phyloP scores from a whole-genome alignment of 2,113 vertebrate genomes.

The Typhlomys cinereus region DNA sequence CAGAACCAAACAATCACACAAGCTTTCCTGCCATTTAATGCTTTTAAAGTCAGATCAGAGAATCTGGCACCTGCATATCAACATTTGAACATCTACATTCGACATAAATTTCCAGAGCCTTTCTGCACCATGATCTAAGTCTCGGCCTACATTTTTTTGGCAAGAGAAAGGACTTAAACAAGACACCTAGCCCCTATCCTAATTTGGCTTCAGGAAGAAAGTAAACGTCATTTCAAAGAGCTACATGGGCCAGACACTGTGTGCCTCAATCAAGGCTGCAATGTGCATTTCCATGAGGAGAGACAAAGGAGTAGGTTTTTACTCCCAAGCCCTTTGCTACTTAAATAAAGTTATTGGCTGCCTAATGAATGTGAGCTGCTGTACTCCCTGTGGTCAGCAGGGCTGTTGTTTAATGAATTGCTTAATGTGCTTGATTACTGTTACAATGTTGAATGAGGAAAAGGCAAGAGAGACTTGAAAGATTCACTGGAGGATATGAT shows the following conservation, averaged over 20 bases:
- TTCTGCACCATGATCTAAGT: slow-evolving; percentile 73
- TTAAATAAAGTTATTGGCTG: slow-evolving; percentile 89
- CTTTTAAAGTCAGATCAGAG: slow-evolving; percentile 78
- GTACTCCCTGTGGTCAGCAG: slow-evolving; percentile 89
- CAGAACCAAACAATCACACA: slow-evolving; percentile 62
- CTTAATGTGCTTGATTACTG: slow-evolving; percentile 93
- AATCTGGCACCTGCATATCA: slow-evolving; percentile 78
- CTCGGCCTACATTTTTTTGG: slow-evolving; percentile 75
- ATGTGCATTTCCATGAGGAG: slow-evolving; percentile 63
- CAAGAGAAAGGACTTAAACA: slow-evolving; percentile 67
- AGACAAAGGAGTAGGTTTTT: slow-evolving; percentile 82
- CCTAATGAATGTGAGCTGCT: slow-evolving; percentile 89
- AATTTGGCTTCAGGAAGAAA: slow-evolving; percentile 62
- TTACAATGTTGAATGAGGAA: slow-evolving; percentile 89
- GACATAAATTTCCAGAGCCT: slow-evolving; percentile 73
- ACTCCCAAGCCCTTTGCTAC: slow-evolving; percentile 82
- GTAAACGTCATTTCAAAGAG: slow-evolving; percentile 69
- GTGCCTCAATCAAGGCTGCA: slow-evolving; percentile 70
- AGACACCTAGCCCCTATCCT: background rate
- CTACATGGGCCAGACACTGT: slow-evolving; percentile 63
- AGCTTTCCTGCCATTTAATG: slow-evolving; percentile 67
- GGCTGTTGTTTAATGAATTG: slow-evolving; percentile 92
- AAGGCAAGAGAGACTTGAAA: slow-evolving; percentile 90
- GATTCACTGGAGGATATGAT: slow-evolving; percentile 90
- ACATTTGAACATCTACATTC: slow-evolving; percentile 76